A percentile compares a stretch with the other conserved stretches of the same genome.
phyloP scores from a whole-genome alignment of 1,140 invertebrate species.

The Neodiprion virginianus region DNA sequence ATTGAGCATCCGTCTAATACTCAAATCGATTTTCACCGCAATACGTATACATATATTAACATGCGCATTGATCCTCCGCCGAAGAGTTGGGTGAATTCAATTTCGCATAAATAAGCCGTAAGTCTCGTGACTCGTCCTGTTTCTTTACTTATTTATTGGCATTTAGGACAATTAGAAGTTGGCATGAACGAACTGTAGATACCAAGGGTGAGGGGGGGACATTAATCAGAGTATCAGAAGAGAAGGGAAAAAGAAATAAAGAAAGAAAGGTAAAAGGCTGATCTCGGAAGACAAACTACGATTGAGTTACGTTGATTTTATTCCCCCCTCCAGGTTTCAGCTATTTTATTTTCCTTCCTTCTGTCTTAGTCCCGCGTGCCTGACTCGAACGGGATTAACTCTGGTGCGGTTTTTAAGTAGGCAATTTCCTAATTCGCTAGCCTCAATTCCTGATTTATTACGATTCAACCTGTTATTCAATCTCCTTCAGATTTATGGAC shows the following conservation, averaged over 20 bases:
- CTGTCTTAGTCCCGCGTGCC: slow-evolving; percentile 24
- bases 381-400: slow-evolving; percentile 49
- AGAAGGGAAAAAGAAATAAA: not conserved
- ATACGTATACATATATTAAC: not conserved
- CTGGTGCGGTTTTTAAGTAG: slow-evolving; percentile 60
- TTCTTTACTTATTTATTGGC: slow-evolving; percentile 13
- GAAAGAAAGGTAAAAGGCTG: slow-evolving; percentile 39
- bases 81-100: too few relatives aligned
- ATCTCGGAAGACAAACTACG: slow-evolving; percentile 54
- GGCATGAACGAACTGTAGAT: slow-evolving; percentile 2
- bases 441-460: slow-evolving; percentile 55
- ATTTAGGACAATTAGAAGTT: slow-evolving; percentile 15
- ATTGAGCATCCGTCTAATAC: not conserved
- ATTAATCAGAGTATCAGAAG: not conserved
- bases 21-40: not conserved
- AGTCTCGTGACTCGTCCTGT: not conserved
- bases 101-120: slow-evolving; percentile 17
- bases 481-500: slow-evolving; percentile 46
- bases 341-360: slow-evolving; percentile 21
- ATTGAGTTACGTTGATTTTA: slow-evolving; percentile 64
- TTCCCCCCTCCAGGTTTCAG: slow-evolving; percentile 35
- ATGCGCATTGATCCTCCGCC: not conserved
- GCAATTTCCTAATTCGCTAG: slow-evolving; percentile 60
- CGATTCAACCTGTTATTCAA: slow-evolving; percentile 45
- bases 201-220: not conserved